phyloP scores from a whole-genome alignment of 2,888 invertebrate species.

The Ethmia dodecea region DNA sequence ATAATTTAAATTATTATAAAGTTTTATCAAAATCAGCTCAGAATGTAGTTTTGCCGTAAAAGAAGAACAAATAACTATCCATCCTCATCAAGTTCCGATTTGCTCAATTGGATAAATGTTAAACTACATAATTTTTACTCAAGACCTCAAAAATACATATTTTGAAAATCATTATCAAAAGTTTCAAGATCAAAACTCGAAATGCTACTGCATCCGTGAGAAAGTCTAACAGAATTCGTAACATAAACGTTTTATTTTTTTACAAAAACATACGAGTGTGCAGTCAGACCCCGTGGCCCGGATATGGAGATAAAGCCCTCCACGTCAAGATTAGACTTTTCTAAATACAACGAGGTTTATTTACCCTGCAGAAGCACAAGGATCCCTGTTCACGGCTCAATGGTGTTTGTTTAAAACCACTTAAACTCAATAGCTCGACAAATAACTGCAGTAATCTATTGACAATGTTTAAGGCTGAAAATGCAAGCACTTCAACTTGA shows the following conservation, averaged over 20 bases:
- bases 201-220: slow-evolving; percentile 36
- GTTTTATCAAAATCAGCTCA: no score
- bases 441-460: slow-evolving; percentile 55
- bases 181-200: neutral
- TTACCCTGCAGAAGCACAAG: slow-evolving; percentile 50
- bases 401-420: slow-evolving; percentile 69
- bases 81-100: no score
- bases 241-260: slow-evolving; percentile 36
- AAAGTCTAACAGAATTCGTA: slow-evolving; percentile 46
- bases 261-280: slow-evolving; percentile 32
- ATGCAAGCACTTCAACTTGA: slow-evolving; percentile 21
- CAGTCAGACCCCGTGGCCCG: slow-evolving; percentile 38
- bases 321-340: slow-evolving; percentile 57
- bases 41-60: no score
- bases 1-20: no score
- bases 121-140: no score
- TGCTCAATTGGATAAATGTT: no score
- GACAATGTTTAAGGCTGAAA: slow-evolving; percentile 48
- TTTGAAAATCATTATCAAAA: slow-evolving; percentile 4
- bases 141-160: no score
- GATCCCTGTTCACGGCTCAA: slow-evolving; percentile 50
- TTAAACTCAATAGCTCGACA: slow-evolving; percentile 54
- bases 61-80: no score
- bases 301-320: slow-evolving; percentile 61
- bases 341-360: slow-evolving; percentile 47